Base-by-base conservation (phyloP, 2,888 invertebrate genomes). In the Drosophila rubida region DNA sequence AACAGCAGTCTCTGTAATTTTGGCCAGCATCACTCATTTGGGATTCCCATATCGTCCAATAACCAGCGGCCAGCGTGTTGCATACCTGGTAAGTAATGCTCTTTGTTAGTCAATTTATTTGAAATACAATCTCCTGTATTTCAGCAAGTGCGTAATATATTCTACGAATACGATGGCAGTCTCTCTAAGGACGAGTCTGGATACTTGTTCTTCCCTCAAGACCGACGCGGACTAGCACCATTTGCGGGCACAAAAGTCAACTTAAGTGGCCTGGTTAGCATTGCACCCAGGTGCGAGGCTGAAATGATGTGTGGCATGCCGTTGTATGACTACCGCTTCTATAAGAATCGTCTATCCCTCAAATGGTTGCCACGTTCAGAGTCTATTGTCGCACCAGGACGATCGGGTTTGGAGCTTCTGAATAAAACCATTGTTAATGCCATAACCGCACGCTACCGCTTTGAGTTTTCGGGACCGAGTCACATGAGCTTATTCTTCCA, bases 21-120 rank as follows among this genome's bases (percentile, higher is more conserved):
- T 72, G 5, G 80, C 82, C 2, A 64, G 81, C 8, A 88, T 92
- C 16, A 94, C 94, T 0, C 92, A 93, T 1, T 68, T 94, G 9
- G 94, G 94, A 13, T 94, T 94, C 73, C 94, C 94, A 0, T 95
- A 93, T 77, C 91, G 92, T n/a, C 92, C 91, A 32, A 91, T 92
- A 54, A 90, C 91, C 0, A 89, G 90, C 32, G 92, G 93, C 0
- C 92, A 93, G 73, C 90, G 75, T 5, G 55, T 75, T 4, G 14
- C 93, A 39, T 89, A 93, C 30, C 81, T 93, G 82, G 94, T 94
- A 14, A 55, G 50, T 41, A 0, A 2, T 0, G 0, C 4, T 13
- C 8, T 0, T 9, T 9, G 5, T 35, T 4, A 5, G 14, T 4
- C 1, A 5, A 35, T 30, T n/a, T 32, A 32, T 32, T 32, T 32